Base-by-base conservation (phyloP, 2,113 vertebrate genomes). In the Corapipo altera region DNA sequence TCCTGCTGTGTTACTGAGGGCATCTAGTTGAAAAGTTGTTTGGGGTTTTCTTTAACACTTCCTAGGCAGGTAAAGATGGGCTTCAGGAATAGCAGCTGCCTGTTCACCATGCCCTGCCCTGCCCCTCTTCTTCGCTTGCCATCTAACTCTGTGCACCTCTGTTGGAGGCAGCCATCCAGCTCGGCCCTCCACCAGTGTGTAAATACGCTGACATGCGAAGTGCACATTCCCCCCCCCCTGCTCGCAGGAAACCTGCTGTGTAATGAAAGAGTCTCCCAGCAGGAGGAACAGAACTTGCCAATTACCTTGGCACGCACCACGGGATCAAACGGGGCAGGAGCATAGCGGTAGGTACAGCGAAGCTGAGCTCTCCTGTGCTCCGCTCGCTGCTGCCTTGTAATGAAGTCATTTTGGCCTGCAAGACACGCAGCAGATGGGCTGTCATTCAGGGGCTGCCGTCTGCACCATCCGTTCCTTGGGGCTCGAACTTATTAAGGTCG, bases 341-440 rank as follows among this genome's bases (percentile, higher is more conserved):
- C 46, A 43, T 0, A 20, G 85, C 15, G 0, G 64, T 3, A 35
- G 82, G 30, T 5, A 15, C 35, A 65, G 74, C 64, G 33, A 23
- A 65, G 74, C 70, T 6, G 65, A 67, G 84, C 58, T 49, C 33
- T 39, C 35, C 43, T 49, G 59, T 71, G 2, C 39, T 85, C 64
- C 23, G 75, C 51, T 35, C 33, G 4, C 30, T 44, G 8, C 69
- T 59, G 77, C 62, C 85, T 17, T 23, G 30, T 90, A 82, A 96
- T 88, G 75, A 89, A 97, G 91, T 39, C 54, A 30, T 96, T 86
- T 57, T 88, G 93, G 94, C 67, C 67, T 2, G 81, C 86, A 88
- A 91, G 79, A 94, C 75, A 67, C 0, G 1, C 64, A 43, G 94
- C 95, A 97, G 94, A 93, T 91, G 94, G 77, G 92, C 92, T 95